Evolutionary conservation across 1,140 invertebrate genomes (phyloP), one percentile per base, ranked within the genome.

Genomic region (Mercenaria mercenaria): DNA sequence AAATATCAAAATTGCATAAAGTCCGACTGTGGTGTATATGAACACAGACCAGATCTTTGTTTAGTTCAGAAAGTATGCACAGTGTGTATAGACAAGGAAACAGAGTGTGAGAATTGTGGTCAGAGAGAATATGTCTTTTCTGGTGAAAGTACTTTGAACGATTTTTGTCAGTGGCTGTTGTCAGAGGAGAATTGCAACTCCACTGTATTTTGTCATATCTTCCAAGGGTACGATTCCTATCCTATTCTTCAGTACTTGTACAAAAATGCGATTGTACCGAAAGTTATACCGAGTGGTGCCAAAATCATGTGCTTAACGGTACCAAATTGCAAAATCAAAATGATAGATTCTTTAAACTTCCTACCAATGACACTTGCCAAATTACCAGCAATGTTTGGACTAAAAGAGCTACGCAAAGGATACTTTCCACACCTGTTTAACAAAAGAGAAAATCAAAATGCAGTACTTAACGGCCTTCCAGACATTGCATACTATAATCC

Each of bases 351-450:
- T 18, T 26, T 88, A n/a, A 81, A 80, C 34, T 88, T 79, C 52
- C 32, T 88, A 39, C 74, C 56, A 4, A 88, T 81, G 74, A 23
- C 47, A 50, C 56, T 88, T 15, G 47, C 37, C 26, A 37, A 61
- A 4, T 61, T 81, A 20, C 52, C 86, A 1, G 43, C 26, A 23
- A 43, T 43, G 13, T 88, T 88, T 37, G 74, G 76, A 20, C 0
- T 81, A 20, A 64, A 34, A 1, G 86, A 88, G 47, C 23, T 81
- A 26, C 18, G 23, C 4, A 80, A 88, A 47, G 86, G 86, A 6
- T 88, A 81, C 56, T 88, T 88, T 37, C 74, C 86, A 18, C 76
- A 88, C 56, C 32, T 61, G 37, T 81, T 89, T 34, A 83, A 79
- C 41, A 43, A 20, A 0, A 23, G 10, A 41, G 79, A 64, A 10